Base-by-base conservation (phyloP, 2,888 invertebrate species). In the Xanthostigma xanthostigma region DNA sequence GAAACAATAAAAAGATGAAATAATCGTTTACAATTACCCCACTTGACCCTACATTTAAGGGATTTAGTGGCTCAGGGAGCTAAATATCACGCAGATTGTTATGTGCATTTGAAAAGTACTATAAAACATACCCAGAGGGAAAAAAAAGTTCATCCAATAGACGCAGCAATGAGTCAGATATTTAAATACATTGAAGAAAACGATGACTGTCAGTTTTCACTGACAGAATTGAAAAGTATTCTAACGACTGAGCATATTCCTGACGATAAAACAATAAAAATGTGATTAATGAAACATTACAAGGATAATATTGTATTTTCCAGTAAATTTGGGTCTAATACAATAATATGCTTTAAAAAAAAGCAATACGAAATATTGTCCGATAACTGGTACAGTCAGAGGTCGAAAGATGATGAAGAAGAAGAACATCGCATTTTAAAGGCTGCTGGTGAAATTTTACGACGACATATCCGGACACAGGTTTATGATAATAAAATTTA, bases 121-220 rank as follows among this genome's bases (percentile, higher is more conserved):
- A 17, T 17, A 17, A 17, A 17, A 17, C 17, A 17, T 2, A 17
- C 4, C 17, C 17, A 17, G 17, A 17, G 17, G 17, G 17, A 17
- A 4, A 17, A 17, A 17, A 17, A 17, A 17, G 4, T 3, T 17
- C 17, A 17, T 17, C 17, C 17, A 17, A 4, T 17, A 17, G 17
- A 17, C 17, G 17, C 17, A 17, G 17, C 4, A 17, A 17, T 17
- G 17, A 4, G 4, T 2, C 17, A 17, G 17, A 17, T 17, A 3
- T 17, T 17, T 17, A 17, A 17, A 17, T 17, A 17, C 17, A 64
- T 64, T 67, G 62, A 57, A 49, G 49, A 51, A 43, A 50, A 51
- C 34, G 51, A 50, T 40, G 52, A 52, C 45, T 53, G 51, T 44
- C 52, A 53, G 41, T 51, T 53, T 48, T 49, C 53, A 36, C 42